Evolutionary conservation across 2,888 invertebrate species (phyloP), one percentile per base, ranked within the genome.

Genomic region (Xestia sexstrigata): DNA sequence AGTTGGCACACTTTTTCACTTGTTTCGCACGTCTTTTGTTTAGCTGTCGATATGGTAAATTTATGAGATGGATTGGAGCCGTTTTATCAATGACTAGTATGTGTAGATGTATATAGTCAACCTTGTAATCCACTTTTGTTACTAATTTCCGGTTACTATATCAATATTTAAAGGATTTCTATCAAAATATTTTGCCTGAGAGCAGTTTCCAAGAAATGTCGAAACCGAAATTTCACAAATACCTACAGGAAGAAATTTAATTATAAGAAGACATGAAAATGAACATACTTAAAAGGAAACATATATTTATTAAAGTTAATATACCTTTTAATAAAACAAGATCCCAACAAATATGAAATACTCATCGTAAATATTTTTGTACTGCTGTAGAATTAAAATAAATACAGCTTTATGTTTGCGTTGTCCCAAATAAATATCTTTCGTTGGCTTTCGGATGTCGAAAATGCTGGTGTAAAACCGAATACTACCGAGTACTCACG

Each of bases 341-440:
- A 62, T 45, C 9, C 9, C 9, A n/a, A 52, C 6, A 70, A 35
- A 68, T 49, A 68, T 65, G 20, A 69, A 39, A 58, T 30, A 45
- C 13, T 6, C 11, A 17, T 42, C 30, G 45, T 67, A 60, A 73
- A 78, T 82, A 71, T 78, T 70, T 49, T 65, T 62, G 20, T 49
- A 47, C 13, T 62, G 2, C 47, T 20, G 20, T 26, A 74, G 30
- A 55, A 63, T 71, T 55, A 62, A n/a, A 71, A 83, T 83, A 83
- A 74, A 82, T 71, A 78, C 26, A 35, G 58, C 60, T 69, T 74
- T 74, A 35, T 71, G 30, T 82, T 82, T 58, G 47, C 55, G 35
- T 26, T 55, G 26, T 68, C 65, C 55, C 42, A 62, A 78, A 78
- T 69, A 83, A 74, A 82, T 66, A 69, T 47, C 23, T 47, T 58